Base-by-base conservation (phyloP, 1,140 invertebrate genomes). In the Hermetia illucens region DNA sequence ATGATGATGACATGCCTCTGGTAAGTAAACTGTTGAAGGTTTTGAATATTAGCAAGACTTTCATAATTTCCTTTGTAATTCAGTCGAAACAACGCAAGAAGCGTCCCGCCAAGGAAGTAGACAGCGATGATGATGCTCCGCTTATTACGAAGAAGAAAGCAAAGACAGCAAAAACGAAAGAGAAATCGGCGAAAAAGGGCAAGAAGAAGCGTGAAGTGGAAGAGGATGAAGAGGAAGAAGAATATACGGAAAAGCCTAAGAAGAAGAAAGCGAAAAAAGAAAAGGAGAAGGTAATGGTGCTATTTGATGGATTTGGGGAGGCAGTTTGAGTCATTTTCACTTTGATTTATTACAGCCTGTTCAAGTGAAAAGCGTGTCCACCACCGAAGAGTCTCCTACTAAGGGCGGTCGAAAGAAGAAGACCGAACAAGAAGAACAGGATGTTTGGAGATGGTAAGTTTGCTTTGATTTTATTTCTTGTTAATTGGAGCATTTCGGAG, bases 381-480 rank as follows among this genome's bases (percentile, higher is more conserved):
- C 56, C 16, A 50, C 51, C 38, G 47, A 52, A 22, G 53, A 51
- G 36, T 57, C 66, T 46, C 69, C 68, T 34, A 70, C 63, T 25
- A 79, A 76, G 45, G 55, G 64, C 13, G 66, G 54, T 45, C 70
- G 69, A 42, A 84, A 82, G 53, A 87, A 85, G 52, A 79, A 87
- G 53, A 52, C 55, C 42, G 75, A 82, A 44, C 82, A 86, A 42
- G 79, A 85, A 50, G 74, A 79, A 49, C 71, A 72, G 51, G 81
- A 92, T 64, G 84, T 91, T 42, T 95, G 90, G 89, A 89, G 88
- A 75, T 95, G 88, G 86, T 89, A 68, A 71, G 65, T 59, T 38
- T 52, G 56, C 46, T 45, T 50, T 44, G n/a, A n/a, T n/a, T n/a
- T n/a, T n/a, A n/a, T n/a, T n/a, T n/a, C n/a, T n/a, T n/a, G n/a